phyloP scores from a whole-genome alignment of 1,140 invertebrate species.

The Streblospio benedicti region DNA sequence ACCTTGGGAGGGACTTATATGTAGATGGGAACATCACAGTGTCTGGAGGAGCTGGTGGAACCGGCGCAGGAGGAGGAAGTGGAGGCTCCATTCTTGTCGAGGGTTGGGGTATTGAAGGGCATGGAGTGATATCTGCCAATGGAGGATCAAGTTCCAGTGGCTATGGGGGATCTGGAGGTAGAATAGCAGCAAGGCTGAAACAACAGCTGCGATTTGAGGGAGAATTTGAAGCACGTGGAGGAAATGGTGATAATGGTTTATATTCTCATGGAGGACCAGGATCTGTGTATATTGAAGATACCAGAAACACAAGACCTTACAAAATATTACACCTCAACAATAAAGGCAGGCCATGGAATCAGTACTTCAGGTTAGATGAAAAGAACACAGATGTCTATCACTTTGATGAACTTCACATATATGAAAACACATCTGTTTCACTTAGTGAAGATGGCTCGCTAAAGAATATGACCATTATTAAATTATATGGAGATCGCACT shows the following conservation, averaged over 20 bases:
- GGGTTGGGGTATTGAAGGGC: conserved; percentile 26
- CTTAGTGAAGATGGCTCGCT: conserved; percentile 20
- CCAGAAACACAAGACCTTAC: conserved; percentile 19
- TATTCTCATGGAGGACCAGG: conserved; percentile 29
- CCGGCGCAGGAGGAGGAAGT: conserved; percentile 27
- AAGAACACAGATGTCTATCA: conserved; percentile 16
- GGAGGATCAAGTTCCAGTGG: conserved; percentile 24
- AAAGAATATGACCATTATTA: conserved; percentile 18
- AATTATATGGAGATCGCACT: conserved; percentile 29
- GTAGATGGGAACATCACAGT: conserved; percentile 28
- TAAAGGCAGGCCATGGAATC: conserved; percentile 25
- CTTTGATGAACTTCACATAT: conserved; percentile 30
- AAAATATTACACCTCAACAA: conserved; percentile 26
- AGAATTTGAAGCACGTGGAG: conserved; percentile 22
- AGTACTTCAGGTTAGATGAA: conserved; percentile 26
- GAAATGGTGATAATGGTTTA: conserved; percentile 20
- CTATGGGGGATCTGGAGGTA: conserved; percentile 28
- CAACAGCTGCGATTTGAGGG: conserved; percentile 26
- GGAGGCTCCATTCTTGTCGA: conserved; percentile 28
- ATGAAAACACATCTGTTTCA: conserved; percentile 26
- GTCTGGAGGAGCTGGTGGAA: conserved; percentile 16
- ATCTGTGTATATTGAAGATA: conserved; percentile 28
- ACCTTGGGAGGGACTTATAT: conserved; percentile 19
- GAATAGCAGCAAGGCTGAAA: conserved; percentile 25
- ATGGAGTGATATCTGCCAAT: conserved; percentile 23